Evolutionary conservation across 2,797 vertebrate species (phyloP).

Genomic region (Myiotriccus ornatus): DNA sequence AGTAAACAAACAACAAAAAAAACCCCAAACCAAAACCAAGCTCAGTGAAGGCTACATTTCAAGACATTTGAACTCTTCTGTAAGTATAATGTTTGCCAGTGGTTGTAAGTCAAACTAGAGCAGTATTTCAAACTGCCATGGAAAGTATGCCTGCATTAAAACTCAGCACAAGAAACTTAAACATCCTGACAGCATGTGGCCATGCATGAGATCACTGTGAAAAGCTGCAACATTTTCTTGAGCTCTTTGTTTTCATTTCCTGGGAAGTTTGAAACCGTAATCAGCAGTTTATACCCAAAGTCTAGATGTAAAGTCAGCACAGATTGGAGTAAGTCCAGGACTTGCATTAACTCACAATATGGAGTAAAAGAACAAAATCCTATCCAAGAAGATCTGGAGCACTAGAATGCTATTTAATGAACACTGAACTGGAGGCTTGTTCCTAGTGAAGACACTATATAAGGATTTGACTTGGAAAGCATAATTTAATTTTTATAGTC

Average conservation of each 20-base stretch:
- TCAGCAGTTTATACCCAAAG: slow-evolving; percentile 18
- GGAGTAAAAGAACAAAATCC: slow-evolving; percentile 20
- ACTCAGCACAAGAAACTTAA: slow-evolving; percentile 38
- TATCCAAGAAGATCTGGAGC: neutral
- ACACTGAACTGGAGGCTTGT: neutral
- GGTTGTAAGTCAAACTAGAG: slow-evolving; percentile 14
- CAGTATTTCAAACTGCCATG: slow-evolving; percentile 38
- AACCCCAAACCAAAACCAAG: neutral
- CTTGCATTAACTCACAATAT: slow-evolving; percentile 36
- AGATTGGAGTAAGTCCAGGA: slow-evolving; percentile 44
- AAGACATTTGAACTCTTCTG: neutral
- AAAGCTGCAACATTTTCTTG: slow-evolving; percentile 41
- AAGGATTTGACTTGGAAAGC: slow-evolving; percentile 16
- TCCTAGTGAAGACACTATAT: neutral
- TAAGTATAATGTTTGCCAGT: neutral
- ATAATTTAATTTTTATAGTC: slow-evolving; percentile 26
- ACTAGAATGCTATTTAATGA: neutral
- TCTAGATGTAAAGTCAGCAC: slow-evolving; percentile 22
- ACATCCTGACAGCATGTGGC: slow-evolving; percentile 48
- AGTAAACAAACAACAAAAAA: neutral
- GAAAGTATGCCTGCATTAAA: slow-evolving; percentile 48
- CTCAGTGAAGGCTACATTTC: neutral
- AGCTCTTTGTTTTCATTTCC: slow-evolving; percentile 29
- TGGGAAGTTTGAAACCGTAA: slow-evolving; percentile 7
- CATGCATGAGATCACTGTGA: slow-evolving; percentile 26